Base-by-base conservation (phyloP, 2,888 invertebrate species). In the Dryocosmus kuriphilus region DNA sequence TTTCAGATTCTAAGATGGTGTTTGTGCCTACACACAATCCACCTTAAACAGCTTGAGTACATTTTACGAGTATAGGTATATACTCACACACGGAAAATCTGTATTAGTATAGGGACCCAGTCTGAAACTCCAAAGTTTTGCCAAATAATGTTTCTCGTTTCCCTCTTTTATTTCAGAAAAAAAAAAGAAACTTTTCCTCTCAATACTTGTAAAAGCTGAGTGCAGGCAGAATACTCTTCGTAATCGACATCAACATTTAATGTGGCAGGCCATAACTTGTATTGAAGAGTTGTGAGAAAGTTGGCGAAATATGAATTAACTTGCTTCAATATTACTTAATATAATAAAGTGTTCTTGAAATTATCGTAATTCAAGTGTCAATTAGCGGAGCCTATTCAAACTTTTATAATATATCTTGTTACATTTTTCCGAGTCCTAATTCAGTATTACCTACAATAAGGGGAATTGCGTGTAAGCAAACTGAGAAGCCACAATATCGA, bases 31-130 rank as follows among this genome's bases (percentile, higher is more conserved):
- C 11, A 71, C 51, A 71, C n/a, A 51, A 51, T 7, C 41, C n/a
- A 41, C 67, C 46, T 71, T 71, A 71, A 77, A 80, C 81, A 77
- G 60, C 57, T 60, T 51, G 32, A 46, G 51, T 51, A 51, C 51
- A 51, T 67, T 71, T 67, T 51, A 71, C 51, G 30, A 51, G 46
- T 46, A n/a, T n/a, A 46, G 22, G 22, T 46, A 27, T 67, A 67
- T 9, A 46, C 41, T 2, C 41, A 46, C 67, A 67, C 67, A 46
- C 46, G 19, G 67, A 30, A 46, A 27, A 19, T 22, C 51, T 51
- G n/a, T 67, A 38, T 19, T 41, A 46, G 27, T 16, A n/a, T 71
- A 51, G 51, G 11, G 24, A 27, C 22, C 14, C 46, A 71, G 51
- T 30, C 71, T 46, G 41, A 16, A 7, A n/a, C 27, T 67, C 9